Evolutionary conservation across 2,797 vertebrate genomes (phyloP).

Genomic region (Channa striata): DNA sequence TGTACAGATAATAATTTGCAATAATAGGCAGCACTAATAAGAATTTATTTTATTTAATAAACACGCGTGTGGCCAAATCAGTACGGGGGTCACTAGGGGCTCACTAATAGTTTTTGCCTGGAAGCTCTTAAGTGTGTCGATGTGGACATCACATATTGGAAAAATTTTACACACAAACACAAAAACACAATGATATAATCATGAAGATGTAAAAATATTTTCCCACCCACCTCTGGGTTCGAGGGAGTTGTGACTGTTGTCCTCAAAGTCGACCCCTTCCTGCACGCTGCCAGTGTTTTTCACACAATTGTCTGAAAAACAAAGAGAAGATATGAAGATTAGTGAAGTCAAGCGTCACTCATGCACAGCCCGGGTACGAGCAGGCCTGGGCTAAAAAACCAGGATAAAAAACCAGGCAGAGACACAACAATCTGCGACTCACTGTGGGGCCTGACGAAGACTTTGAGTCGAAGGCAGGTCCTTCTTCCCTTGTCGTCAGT

Average conservation of each 20-base stretch:
- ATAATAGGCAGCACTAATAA: too few species aligned
- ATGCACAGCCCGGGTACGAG: constrained; percentile 10
- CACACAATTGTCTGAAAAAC: constrained; percentile 93
- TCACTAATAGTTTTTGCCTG: too few species aligned
- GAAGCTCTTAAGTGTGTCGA: neutral
- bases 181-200: neutral
- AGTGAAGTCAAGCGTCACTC: constrained; percentile 38
- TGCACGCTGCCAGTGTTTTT: constrained; percentile 92
- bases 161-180: neutral
- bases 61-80: too few species aligned
- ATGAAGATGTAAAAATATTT: neutral
- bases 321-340: constrained; percentile 61
- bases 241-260: constrained; percentile 98
- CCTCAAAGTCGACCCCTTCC: constrained; percentile 97
- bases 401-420: constrained; percentile 9
- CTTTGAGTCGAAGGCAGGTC: constrained; percentile 95
- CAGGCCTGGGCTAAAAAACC: neutral
- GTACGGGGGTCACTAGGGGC: too few species aligned
- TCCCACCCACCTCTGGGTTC: constrained; percentile 97
- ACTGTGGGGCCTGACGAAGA: constrained; percentile 97
- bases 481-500: constrained; percentile 91
- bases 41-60: too few species aligned
- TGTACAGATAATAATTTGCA: too few species aligned
- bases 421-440: constrained; percentile 80
- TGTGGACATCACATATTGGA: neutral